Evolutionary conservation across 2,113 vertebrate species (phyloP).

Genomic region (Condylura cristata): DNA sequence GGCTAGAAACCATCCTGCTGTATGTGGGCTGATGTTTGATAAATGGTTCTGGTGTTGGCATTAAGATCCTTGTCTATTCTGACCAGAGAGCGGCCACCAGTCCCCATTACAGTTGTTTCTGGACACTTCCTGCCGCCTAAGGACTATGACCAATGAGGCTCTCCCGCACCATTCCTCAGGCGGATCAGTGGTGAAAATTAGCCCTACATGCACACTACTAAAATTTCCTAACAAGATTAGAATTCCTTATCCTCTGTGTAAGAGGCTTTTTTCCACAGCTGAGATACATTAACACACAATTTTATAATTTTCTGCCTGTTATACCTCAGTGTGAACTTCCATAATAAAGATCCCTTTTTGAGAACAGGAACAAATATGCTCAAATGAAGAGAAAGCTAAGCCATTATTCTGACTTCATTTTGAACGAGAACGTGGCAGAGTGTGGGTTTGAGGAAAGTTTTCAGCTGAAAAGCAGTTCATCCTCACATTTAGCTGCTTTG

Average conservation of each 20-base stretch:
- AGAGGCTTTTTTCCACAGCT: slow-evolving; percentile 28
- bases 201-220: neutral
- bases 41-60: neutral
- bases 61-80: slow-evolving; percentile 30
- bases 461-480: slow-evolving; percentile 17
- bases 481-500: slow-evolving; percentile 38
- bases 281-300: slow-evolving; percentile 60
- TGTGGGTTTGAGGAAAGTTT: neutral
- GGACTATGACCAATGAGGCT: neutral
- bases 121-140: neutral
- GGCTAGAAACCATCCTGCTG: slow-evolving; percentile 25
- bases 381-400: slow-evolving; percentile 68
- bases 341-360: slow-evolving; percentile 63
- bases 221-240: slow-evolving; percentile 53
- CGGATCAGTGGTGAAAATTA: slow-evolving; percentile 53
- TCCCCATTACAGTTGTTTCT: neutral
- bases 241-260: slow-evolving; percentile 22
- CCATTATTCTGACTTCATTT: slow-evolving; percentile 51
- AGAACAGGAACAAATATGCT: slow-evolving; percentile 60
- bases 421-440: slow-evolving; percentile 16
- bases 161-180: neutral
- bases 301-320: slow-evolving; percentile 66
- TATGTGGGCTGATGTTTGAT: neutral
- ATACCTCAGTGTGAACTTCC: slow-evolving; percentile 54
- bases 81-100: neutral